Evolutionary conservation across 2,113 vertebrate species (phyloP), one percentile per base, ranked within the genome.

Genomic region (Scalopus aquaticus): DNA sequence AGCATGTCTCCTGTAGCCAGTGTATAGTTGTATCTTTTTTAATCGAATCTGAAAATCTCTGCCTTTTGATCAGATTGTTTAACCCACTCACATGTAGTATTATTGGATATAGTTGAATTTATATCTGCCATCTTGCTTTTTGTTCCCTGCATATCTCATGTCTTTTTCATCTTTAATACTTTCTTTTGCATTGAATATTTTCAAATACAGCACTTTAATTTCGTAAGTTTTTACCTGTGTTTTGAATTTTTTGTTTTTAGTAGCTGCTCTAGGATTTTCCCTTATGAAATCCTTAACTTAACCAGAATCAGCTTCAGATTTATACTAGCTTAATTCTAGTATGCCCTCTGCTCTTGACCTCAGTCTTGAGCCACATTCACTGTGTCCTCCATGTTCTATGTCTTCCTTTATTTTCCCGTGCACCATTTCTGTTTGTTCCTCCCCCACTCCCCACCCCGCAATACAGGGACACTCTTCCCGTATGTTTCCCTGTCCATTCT

Each of bases 41-140:
- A 62, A 56, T 80, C 42, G 28, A 67, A 22, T 74, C 65, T 91
- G 32, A 84, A 93, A 91, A 79, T 46, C 24, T 96, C 42, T 84
- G 91, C 60, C 24, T 82, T 91, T 62, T 91, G 44, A 76, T 70
- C 56, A 26, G 26, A 46, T 37, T 86, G 28, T 92, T 94, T 95
- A 85, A 56, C 26, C 65, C 22, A 81, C 79, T 93, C 22, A 80
- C 11, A 20, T 84, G 88, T 92, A 94, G 60, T 91, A 54, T 72
- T 83, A 56, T 70, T 84, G 62, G 83, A 49, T 69, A 26, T 22
- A 84, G 64, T 79, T 87, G n/a, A 42, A 65, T 58, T 77, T 92
- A 65, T 30, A 13, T 49, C 62, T 92, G 60, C 39, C 28, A 49
- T 70, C 74, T 93, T 88, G 51, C 67, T 91, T 91, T 76, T 64